A percentile compares a stretch with the other conserved stretches of the same genome.
phyloP scores from a whole-genome alignment of 2,113 vertebrate genomes.

The Ciconia stormi region DNA sequence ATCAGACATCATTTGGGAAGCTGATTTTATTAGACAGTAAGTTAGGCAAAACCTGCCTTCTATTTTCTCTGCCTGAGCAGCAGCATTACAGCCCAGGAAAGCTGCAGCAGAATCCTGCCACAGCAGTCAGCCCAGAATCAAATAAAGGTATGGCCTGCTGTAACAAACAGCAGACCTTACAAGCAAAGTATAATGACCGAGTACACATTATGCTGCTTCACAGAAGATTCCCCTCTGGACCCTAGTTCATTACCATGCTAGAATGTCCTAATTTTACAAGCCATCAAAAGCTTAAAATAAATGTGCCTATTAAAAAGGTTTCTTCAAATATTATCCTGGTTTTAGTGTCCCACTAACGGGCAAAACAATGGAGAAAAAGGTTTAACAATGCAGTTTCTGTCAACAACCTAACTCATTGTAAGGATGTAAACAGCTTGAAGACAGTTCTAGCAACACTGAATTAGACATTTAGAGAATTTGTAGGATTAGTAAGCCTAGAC shows the following conservation, averaged over 20 bases:
- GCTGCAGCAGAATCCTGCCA: not conserved
- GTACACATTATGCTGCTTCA: not conserved
- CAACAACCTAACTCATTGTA: not conserved
- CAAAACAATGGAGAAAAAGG: not conserved
- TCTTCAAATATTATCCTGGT: not conserved
- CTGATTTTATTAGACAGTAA: not conserved
- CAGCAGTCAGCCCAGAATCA: not conserved
- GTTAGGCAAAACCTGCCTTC: not conserved
- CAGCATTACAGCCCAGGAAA: not conserved
- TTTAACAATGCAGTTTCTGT: not conserved
- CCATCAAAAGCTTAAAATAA: not conserved
- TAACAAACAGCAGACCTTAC: not conserved
- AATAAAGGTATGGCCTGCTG: not conserved
- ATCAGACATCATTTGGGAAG: not conserved
- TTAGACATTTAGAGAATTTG: slow-evolving; percentile 45
- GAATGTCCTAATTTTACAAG: not conserved
- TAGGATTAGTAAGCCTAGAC: slow-evolving; percentile 46
- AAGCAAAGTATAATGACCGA: not conserved
- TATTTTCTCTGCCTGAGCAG: not conserved
- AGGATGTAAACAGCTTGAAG: not conserved
- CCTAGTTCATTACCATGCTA: not conserved
- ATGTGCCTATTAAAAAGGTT: not conserved
- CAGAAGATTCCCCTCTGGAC: not conserved
- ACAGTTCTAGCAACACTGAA: not conserved
- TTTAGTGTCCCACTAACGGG: not conserved